A percentile compares a stretch with the other conserved stretches of the same genome.
Conservation (phyloP, 2,113 vertebrate genomes). For the Argyrosomus japonicus region DNA sequence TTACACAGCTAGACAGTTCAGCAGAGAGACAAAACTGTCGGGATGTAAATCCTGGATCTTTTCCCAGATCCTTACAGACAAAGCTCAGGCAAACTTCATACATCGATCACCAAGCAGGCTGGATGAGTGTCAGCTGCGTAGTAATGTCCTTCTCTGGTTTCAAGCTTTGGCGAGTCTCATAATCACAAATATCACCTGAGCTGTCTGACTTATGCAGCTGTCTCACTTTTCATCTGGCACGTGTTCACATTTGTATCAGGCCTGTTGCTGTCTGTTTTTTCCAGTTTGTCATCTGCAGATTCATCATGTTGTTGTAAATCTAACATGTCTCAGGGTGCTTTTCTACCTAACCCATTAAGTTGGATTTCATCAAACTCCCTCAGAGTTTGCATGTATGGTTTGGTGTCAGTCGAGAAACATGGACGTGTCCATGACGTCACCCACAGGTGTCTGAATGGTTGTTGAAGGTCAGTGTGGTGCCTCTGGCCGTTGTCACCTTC, state of each 20-base stretch:
- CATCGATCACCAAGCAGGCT: background rate
- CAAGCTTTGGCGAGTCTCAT: conserved; percentile 13
- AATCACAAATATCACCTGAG: conserved; percentile 7
- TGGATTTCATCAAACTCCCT: too few relatives aligned
- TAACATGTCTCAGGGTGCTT: background rate
- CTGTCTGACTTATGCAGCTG: background rate
- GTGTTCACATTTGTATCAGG: background rate
- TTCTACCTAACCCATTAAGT: too few relatives aligned
- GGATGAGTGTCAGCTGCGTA: conserved; percentile 16
- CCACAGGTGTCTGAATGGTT: too few relatives aligned
- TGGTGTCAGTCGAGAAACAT: too few relatives aligned
- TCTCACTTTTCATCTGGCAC: background rate
- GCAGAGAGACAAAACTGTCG: background rate
- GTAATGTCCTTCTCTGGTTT: conserved; percentile 7
- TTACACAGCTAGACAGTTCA: background rate
- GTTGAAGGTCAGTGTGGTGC: too few relatives aligned
- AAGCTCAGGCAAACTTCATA: background rate
- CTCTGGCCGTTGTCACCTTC: too few relatives aligned
- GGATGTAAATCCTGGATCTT: background rate
- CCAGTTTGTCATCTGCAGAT: background rate
- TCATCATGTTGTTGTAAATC: background rate
- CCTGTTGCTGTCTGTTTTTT: background rate
- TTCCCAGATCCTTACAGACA: conserved; percentile 4
- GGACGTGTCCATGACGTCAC: too few relatives aligned
- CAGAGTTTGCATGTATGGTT: too few relatives aligned